These are phyloP conservation scores for Dryobota labecula DNA, from an alignment of 2,888 invertebrate genomes.

Conservation along the genomic window DNA sequence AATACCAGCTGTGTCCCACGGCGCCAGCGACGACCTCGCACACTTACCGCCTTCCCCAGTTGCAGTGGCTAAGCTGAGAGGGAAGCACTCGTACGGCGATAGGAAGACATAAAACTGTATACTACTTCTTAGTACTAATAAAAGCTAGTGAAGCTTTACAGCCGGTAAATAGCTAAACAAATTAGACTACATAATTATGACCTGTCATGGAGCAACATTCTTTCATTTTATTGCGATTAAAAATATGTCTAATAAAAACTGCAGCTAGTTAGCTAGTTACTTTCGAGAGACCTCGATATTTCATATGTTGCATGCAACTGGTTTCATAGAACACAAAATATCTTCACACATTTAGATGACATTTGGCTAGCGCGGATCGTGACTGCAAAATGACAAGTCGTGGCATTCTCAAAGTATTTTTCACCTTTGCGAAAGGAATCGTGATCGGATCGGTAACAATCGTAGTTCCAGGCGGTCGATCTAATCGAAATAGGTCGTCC, in stretches of 20 bases:
- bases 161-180: constrained; percentile 44
- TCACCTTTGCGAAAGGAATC: constrained; percentile 88
- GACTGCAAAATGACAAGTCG: constrained; percentile 89
- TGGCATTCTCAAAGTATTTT: constrained; percentile 89
- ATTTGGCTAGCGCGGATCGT: constrained; percentile 83
- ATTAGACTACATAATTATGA: constrained; percentile 52
- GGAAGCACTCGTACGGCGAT: constrained; percentile 50
- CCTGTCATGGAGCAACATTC: constrained; percentile 58
- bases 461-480: constrained; percentile 79
- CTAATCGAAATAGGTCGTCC: constrained; percentile 84
- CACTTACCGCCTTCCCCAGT: constrained; percentile 72
- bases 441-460: constrained; percentile 88
- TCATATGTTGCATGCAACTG: constrained; percentile 63
- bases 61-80: constrained; percentile 43
- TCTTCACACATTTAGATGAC: constrained; percentile 78
- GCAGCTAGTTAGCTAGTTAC: constrained; percentile 41
- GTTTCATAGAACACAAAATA: constrained; percentile 66
- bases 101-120: constrained; percentile 63
- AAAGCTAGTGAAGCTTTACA: constrained; percentile 57
- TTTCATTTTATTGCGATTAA: constrained; percentile 62
- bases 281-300: constrained; percentile 66
- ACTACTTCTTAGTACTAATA: constrained; percentile 55
- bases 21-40: constrained; percentile 68
- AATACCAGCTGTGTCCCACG: constrained; percentile 69
- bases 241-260: constrained; percentile 43